Evolutionary conservation across 2,888 invertebrate genomes (phyloP).

Genomic region (Limnephilus auricula): DNA sequence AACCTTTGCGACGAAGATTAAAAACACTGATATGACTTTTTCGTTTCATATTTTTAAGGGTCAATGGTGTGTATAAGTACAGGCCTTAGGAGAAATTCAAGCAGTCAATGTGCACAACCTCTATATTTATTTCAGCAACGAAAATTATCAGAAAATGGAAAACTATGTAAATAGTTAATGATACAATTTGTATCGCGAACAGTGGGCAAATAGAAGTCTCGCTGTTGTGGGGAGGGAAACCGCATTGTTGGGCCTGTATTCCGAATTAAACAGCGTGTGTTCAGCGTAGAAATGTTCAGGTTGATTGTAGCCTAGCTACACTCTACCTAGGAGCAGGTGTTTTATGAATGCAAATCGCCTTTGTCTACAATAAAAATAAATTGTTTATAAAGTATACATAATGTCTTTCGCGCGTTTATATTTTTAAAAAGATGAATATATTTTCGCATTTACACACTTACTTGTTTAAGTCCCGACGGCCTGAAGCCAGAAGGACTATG

Average conservation of each 20-base stretch:
- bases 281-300: neutral
- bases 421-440: no score
- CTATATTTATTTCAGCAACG: neutral
- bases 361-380: neutral
- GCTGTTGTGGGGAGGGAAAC: constrained; percentile 4
- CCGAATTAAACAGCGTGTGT: neutral
- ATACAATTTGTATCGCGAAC: constrained; percentile 58
- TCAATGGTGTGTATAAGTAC: no score
- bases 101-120: neutral
- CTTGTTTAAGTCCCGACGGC: no score
- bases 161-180: constrained; percentile 61
- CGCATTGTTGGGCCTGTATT: constrained; percentile 31
- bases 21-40: no score
- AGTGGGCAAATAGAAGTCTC: constrained; percentile 47
- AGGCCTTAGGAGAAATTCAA: neutral
- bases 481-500: no score
- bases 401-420: neutral
- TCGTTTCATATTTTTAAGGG: no score
- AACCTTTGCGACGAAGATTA: no score
- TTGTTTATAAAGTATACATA: neutral
- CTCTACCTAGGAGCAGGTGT: neutral
- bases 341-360: neutral
- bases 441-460: no score
- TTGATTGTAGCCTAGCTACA: neutral
- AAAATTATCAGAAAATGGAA: constrained; percentile 46